These are phyloP conservation scores for Hylaeus anthracinus DNA, from an alignment of 1,140 invertebrate species.

Conservation along the genomic window DNA sequence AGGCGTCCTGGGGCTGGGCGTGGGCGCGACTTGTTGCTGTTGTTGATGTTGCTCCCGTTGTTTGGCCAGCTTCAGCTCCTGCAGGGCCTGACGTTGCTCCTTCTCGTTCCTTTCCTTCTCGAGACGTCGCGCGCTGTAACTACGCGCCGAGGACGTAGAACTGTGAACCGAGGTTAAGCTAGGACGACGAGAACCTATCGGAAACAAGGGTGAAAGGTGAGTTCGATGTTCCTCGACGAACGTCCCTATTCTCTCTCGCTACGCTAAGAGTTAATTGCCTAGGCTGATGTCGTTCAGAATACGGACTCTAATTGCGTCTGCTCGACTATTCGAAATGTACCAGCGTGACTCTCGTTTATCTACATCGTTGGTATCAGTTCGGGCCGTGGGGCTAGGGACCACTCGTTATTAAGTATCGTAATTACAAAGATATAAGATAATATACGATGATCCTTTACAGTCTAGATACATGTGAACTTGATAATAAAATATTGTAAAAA, in stretches of 20 bases:
- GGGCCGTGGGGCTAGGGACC: too few relatives aligned
- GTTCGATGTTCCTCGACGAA: background rate
- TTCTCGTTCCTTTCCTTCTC: slow-evolving; percentile 89
- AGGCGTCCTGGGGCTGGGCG: slow-evolving; percentile 87
- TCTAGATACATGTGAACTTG: too few relatives aligned
- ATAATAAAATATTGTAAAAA: too few relatives aligned
- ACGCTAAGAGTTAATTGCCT: slow-evolving; percentile 31
- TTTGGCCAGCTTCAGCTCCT: slow-evolving; percentile 85
- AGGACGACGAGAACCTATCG: slow-evolving; percentile 89
- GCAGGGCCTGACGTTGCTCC: slow-evolving; percentile 87
- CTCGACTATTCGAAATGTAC: slow-evolving; percentile 12
- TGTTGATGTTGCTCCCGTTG: slow-evolving; percentile 67
- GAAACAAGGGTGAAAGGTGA: slow-evolving; percentile 19
- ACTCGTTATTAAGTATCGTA: too few relatives aligned
- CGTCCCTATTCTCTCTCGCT: background rate
- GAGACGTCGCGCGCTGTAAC: slow-evolving; percentile 88
- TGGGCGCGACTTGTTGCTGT: slow-evolving; percentile 82
- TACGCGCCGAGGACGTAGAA: slow-evolving; percentile 88
- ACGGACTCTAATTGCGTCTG: slow-evolving; percentile 31
- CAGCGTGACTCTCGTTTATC: background rate
- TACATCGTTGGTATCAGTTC: background rate
- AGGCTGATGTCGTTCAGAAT: slow-evolving; percentile 19
- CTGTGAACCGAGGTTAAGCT: slow-evolving; percentile 91
- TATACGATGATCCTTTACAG: too few relatives aligned
- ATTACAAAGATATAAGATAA: too few relatives aligned